Conservation (phyloP, 1,140 invertebrate species). For the Caenorhabditis brenneri region DNA sequence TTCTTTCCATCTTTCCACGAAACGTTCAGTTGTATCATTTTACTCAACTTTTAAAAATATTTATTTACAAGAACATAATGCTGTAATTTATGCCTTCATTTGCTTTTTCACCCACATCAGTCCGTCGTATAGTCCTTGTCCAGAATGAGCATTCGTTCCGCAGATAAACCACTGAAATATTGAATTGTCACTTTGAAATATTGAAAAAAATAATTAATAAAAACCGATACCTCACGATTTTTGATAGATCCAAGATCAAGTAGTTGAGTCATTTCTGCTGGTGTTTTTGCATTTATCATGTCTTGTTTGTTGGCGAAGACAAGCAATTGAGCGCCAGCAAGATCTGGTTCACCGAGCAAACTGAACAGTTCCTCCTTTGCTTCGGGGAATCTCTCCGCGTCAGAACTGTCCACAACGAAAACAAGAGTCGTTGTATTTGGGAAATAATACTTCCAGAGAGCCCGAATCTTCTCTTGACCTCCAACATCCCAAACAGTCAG, state of each 20-base stretch:
- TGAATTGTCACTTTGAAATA: not conserved
- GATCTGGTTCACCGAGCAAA: slow-evolving; percentile 14
- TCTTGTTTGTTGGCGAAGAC: slow-evolving; percentile 42
- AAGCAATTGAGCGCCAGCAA: slow-evolving; percentile 28
- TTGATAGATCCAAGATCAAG: slow-evolving; percentile 15
- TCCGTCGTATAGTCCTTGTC: slow-evolving; percentile 40
- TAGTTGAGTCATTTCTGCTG: not conserved
- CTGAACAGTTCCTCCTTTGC: slow-evolving; percentile 34
- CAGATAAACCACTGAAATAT: slow-evolving; percentile 46
- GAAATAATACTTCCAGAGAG: slow-evolving; percentile 93
- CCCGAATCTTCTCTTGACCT: slow-evolving; percentile 75
- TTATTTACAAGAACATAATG: not conserved
- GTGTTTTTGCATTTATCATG: not conserved
- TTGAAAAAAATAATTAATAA: not conserved
- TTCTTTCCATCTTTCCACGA: not conserved
- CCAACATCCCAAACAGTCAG: slow-evolving; percentile 79
- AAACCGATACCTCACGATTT: slow-evolving; percentile 25
- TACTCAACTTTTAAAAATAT: not conserved
- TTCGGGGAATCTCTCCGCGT: slow-evolving; percentile 1
- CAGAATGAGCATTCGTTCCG: not conserved
- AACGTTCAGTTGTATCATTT: not conserved
- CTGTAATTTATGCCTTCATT: slow-evolving; percentile 33
- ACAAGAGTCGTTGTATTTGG: slow-evolving; percentile 84
- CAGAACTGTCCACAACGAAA: slow-evolving; percentile 39
- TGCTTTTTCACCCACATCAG: slow-evolving; percentile 33